Evolutionary conservation across 2,888 invertebrate genomes (phyloP).

Genomic region (Trachelus iudaicus): DNA sequence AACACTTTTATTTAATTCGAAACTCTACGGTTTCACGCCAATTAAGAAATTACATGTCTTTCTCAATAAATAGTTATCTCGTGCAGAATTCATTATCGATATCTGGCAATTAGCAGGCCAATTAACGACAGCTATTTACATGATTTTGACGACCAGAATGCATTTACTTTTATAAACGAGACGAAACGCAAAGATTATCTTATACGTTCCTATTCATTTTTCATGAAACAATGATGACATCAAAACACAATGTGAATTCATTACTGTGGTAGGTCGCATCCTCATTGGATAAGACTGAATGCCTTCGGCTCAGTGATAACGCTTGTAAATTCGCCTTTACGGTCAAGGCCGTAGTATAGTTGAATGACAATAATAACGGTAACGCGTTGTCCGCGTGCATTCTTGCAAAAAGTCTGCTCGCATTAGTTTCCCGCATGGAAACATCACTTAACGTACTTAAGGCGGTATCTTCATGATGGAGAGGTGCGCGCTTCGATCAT

Average conservation of each 20-base stretch:
- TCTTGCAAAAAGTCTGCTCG: not conserved
- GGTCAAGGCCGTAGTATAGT: not conserved
- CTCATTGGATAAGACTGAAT: not conserved
- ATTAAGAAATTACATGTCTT: not conserved
- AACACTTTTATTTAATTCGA: not conserved
- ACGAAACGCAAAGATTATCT: not conserved
- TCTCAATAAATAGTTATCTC: not conserved
- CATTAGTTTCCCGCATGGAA: too few species aligned
- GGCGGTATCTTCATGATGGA: not conserved
- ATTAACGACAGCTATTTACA: not conserved
- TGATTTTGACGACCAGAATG: not conserved
- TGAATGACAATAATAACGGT: not conserved
- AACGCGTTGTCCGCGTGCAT: not conserved
- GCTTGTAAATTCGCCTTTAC: constrained; percentile 1
- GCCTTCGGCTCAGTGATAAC: not conserved
- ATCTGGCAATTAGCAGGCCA: not conserved
- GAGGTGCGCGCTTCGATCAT: not conserved
- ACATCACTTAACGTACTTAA: not conserved
- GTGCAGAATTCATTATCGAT: not conserved
- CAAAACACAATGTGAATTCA: not conserved
- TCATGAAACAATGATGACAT: not conserved
- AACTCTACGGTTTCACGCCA: not conserved
- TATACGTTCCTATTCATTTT: not conserved
- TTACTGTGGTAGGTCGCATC: not conserved
- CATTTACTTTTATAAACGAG: not conserved